phyloP scores from a whole-genome alignment of 37 sponge, comb jelly and placozoan species.

The Hormiphora californensis region DNA sequence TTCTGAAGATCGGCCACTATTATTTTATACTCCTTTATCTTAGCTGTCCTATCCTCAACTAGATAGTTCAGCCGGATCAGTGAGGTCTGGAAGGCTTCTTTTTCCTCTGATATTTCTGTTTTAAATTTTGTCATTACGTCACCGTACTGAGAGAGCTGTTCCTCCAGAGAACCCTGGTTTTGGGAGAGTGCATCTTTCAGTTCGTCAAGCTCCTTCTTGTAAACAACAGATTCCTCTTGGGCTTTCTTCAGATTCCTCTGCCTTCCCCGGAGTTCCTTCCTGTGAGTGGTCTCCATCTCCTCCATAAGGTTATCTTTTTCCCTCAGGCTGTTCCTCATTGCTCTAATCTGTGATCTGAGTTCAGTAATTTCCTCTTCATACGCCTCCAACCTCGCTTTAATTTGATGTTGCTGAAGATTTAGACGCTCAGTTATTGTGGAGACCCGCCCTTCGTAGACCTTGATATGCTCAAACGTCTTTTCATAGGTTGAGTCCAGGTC shows the following conservation, averaged over 20 bases:
- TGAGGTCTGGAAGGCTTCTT: slow-evolving; percentile 42
- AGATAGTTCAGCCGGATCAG: slow-evolving; percentile 10
- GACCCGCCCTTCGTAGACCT: slow-evolving; percentile 38
- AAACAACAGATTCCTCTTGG: not conserved
- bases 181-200: not conserved
- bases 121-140: slow-evolving; percentile 37
- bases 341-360: not conserved
- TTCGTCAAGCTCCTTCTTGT: slow-evolving; percentile 12
- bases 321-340: not conserved
- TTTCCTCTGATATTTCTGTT: slow-evolving; percentile 25
- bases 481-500: slow-evolving; percentile 34
- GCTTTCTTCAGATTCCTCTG: not conserved
- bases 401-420: slow-evolving; percentile 26
- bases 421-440: slow-evolving; percentile 41
- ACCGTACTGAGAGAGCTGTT: slow-evolving; percentile 32
- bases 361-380: slow-evolving; percentile 22
- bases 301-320: not conserved
- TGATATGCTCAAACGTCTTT: slow-evolving; percentile 32
- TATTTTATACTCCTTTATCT: not conserved
- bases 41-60: slow-evolving; percentile 23
- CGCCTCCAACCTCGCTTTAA: slow-evolving; percentile 24
- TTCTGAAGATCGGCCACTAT: slow-evolving; percentile 17
- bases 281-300: not conserved
- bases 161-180: slow-evolving; percentile 8
- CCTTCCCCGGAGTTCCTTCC: not conserved